These are phyloP conservation scores for Antheraea pernyi DNA, from an alignment of 1,140 invertebrate genomes.

Conservation along the genomic window DNA sequence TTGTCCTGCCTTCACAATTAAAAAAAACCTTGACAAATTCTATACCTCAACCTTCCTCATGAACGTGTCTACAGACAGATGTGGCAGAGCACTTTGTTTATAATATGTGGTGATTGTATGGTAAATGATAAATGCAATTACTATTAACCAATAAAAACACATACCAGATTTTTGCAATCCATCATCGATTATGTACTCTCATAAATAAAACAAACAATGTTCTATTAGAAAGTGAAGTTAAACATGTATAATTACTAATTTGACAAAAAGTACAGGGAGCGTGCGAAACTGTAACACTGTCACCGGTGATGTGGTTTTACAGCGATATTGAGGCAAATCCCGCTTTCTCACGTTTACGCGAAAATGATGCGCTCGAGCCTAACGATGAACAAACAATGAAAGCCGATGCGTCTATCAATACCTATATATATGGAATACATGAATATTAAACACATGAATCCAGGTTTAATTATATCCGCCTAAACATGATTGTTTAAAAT, in stretches of 20 bases:
- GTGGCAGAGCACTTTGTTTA: too few species aligned
- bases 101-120: too few species aligned
- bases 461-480: conserved; percentile 13
- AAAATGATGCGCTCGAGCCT: conserved; percentile 33
- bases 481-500: neutral
- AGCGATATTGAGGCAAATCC: conserved; percentile 31
- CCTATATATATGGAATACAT: conserved; percentile 58
- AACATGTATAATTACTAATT: conserved; percentile 21
- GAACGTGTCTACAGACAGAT: too few species aligned
- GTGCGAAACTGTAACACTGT: conserved; percentile 29
- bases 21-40: too few species aligned
- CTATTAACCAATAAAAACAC: conserved; percentile 28
- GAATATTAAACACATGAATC: conserved; percentile 24
- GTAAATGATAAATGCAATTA: too few species aligned
- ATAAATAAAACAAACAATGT: conserved; percentile 41
- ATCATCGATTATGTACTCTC: conserved; percentile 46
- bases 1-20: too few species aligned
- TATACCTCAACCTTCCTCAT: too few species aligned
- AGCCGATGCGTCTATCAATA: conserved; percentile 44
- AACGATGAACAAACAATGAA: conserved; percentile 50
- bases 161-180: conserved; percentile 61
- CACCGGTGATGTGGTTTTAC: neutral
- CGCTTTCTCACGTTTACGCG: conserved; percentile 34
- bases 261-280: conserved; percentile 34
- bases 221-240: conserved; percentile 46